These are phyloP conservation scores for Synergus gifuensis DNA, from an alignment of 2,888 invertebrate genomes.

Conservation along the genomic window DNA sequence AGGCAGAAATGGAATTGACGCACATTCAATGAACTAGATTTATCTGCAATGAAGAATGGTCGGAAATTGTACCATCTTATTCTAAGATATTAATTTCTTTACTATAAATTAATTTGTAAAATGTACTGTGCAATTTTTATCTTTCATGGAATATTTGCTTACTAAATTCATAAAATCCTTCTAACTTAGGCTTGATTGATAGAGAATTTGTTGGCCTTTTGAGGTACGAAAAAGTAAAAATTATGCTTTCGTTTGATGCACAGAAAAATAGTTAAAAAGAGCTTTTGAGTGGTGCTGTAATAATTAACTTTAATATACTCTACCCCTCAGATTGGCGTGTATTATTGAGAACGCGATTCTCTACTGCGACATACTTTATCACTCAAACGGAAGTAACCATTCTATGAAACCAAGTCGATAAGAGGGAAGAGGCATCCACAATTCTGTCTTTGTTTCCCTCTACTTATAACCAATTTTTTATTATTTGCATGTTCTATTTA, in stretches of 20 bases:
- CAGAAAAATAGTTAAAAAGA: neutral
- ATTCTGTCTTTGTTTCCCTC: neutral
- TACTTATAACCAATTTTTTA: neutral
- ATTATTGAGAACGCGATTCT: slow-evolving; percentile 7
- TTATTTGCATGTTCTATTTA: neutral
- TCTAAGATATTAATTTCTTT: neutral
- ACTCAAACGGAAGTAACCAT: neutral
- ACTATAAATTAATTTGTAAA: neutral
- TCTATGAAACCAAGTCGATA: neutral
- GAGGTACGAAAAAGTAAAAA: neutral
- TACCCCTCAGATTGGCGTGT: neutral
- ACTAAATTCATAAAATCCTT: neutral
- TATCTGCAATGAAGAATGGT: neutral
- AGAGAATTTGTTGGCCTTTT: neutral
- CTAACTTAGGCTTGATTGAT: neutral
- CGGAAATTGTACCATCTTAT: neutral
- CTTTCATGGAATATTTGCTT: neutral
- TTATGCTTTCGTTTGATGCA: neutral
- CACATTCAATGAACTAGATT: neutral
- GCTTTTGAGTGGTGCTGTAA: neutral
- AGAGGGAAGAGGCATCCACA: neutral
- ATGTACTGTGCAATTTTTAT: neutral
- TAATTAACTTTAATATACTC: neutral
- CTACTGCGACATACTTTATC: neutral
- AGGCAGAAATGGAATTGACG: neutral